Evolutionary conservation across 2,113 vertebrate genomes (phyloP), one percentile per base, ranked within the genome.

Genomic region (Percina caprodes): DNA sequence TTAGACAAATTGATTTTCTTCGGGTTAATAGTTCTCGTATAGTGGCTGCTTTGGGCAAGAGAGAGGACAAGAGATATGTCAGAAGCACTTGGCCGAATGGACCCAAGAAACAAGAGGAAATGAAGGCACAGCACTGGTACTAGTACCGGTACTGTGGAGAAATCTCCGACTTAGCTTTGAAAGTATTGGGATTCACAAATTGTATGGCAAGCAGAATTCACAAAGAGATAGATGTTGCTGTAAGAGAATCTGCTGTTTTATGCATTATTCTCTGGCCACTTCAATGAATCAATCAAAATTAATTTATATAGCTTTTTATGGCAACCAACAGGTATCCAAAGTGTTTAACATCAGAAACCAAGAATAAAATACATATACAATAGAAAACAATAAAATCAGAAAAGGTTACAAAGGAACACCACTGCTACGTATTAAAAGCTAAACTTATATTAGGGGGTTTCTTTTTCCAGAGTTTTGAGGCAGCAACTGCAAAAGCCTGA

Each of bases 1-100:
- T 80, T 81, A 80, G 85, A 91, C 88, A 91, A 90, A 92, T 84
- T 91, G 84, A 90, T 91, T 94, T 93, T 91, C 54, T 89, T 54
- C 42, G 72, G 85, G 74, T 85, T 86, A 82, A 79, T 88, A 82
- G 86, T 84, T 90, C 79, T 88, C 86, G 77, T 82, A 54, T 79
- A 82, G 75, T 46, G 81, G 84, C 74, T 86, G 84, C 87, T 84
- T 89, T 87, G 84, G 83, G 81, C 81, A 26, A 78, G 72, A 77
- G 69, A 74, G 52, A 59, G 65, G 79, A 77, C 48, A 18, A 68
- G 62, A 83, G 73, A 86, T 84, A 56, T 80, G 80, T 86, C 88
- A 87, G 67, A 81, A 55, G 82, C 80, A 85, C 79, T 87, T 85
- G 86, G 79, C 56, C 21, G 56, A 59, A 61, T 26, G 52, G 48